Conservation (phyloP, 1,140 invertebrate genomes). For the Meloidogyne exigua region DNA sequence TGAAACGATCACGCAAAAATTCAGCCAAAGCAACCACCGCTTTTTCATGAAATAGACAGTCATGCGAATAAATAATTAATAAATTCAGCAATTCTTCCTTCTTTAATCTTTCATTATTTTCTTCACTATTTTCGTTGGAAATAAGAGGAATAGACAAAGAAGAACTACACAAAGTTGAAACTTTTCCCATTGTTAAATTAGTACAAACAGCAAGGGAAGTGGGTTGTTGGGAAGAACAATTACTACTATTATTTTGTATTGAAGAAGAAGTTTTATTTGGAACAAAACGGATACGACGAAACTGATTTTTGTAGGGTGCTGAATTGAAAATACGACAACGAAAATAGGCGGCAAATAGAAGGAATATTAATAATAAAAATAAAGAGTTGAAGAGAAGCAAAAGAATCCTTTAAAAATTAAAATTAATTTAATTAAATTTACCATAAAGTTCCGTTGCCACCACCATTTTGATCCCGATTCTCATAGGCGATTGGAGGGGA, state of each 20-base stretch:
- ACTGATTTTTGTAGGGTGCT: constrained; percentile 10
- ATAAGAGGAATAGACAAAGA: constrained; percentile 12
- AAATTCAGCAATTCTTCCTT: constrained; percentile 24
- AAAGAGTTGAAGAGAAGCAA: constrained; percentile 13
- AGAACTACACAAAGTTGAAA: background rate
- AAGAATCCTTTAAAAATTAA: constrained; percentile 19
- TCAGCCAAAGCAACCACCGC: constrained; percentile 59
- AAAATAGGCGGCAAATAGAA: constrained; percentile 9
- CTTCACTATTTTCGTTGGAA: constrained; percentile 10
- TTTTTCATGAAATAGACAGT: constrained; percentile 53
- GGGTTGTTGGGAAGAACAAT: constrained; percentile 7
- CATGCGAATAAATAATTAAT: constrained; percentile 60
- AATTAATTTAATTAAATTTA: background rate
- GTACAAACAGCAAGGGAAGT: constrained; percentile 18
- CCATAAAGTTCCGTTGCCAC: constrained; percentile 4
- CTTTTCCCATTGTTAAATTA: constrained; percentile 4
- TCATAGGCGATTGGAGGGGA: constrained; percentile 2
- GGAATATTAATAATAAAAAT: constrained; percentile 19
- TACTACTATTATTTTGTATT: background rate
- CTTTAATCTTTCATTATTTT: background rate
- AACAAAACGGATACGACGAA: constrained; percentile 11
- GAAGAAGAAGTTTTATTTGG: background rate
- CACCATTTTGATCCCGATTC: constrained; percentile 12
- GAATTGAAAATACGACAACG: background rate
- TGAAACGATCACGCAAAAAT: constrained; percentile 52